Base-by-base conservation (phyloP, 2,113 vertebrate species). In the Dunckerocampus dactyliophorus region DNA sequence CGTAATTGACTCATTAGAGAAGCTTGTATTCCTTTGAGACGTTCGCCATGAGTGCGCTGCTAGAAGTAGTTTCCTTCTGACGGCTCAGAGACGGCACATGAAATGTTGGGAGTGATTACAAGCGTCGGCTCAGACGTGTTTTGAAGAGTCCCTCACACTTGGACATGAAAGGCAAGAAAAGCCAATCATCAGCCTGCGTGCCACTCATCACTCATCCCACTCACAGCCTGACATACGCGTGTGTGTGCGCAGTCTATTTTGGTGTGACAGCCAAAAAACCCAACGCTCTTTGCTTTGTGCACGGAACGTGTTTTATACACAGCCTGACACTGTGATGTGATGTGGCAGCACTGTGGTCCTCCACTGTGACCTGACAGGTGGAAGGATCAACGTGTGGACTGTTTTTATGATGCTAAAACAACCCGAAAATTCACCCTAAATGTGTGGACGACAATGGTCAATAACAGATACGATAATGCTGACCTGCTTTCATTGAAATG, bases 61-160 rank as follows among this genome's bases (percentile, higher is more conserved):
- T 43, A 12, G 39, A 43, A 6, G 60, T 57, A 74, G 70, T 61
- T 77, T 66, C 72, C 74, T 74, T 49, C 63, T 58, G 16, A 14
- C 68, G 34, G 64, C 62, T 81, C 72, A 73, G 75, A 81, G 72
- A 72, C 80, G 79, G 85, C 77, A 79, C 72, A 83, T 83, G 82
- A 85, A 83, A 83, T 82, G 82, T 85, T 83, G 78, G 80, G 79
- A 83, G 79, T 88, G 85, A 87, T 81, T 84, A 87, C 72, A 75
- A 78, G 77, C 81, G 79, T 80, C 81, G 73, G 54, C 59, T 62
- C 76, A 54, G 71, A 79, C 74, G 49, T 63, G 66, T 62, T 79
- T 86, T 87, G 82, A 89, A 86, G 84, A 79, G 76, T 76, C 71
- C 79, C 75, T 80, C 71, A 79, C 75, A 83, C 75, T 72, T 63